A percentile compares a stretch with the other conserved stretches of the same genome.
phyloP scores from a whole-genome alignment of 1,140 invertebrate species.

The Pogonognathellus flavescens region DNA sequence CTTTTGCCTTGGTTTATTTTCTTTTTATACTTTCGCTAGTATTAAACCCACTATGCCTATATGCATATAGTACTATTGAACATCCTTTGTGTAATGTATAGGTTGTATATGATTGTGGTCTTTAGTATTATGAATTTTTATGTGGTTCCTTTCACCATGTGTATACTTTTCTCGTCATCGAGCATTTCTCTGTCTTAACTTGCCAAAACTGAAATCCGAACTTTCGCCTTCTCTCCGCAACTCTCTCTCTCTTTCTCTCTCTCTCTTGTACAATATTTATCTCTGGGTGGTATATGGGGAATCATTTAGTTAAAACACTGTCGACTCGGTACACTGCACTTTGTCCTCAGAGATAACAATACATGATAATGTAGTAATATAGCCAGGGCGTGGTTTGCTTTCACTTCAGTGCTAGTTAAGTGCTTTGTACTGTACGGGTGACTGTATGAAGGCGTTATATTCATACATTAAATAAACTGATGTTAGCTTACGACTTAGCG shows the following conservation, averaged over 20 bases:
- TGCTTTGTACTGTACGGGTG: not conserved
- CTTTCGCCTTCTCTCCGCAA: constrained; percentile 15
- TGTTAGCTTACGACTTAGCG: no score
- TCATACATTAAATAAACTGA: no score
- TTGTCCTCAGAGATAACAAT: constrained; percentile 30
- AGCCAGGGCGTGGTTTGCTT: constrained; percentile 32
- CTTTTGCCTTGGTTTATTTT: constrained; percentile 33
- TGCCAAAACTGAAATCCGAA: constrained; percentile 11
- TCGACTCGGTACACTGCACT: constrained; percentile 5
- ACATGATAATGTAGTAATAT: constrained; percentile 36
- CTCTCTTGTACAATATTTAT: not conserved
- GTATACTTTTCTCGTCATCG: not conserved
- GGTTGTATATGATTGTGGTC: no score
- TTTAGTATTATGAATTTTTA: constrained; percentile 38
- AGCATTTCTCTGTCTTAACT: not conserved
- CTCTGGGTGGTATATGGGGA: not conserved
- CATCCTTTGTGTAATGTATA: no score
- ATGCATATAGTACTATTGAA: no score
- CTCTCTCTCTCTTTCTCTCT: not conserved
- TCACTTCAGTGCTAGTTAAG: constrained; percentile 3
- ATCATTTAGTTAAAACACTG: constrained; percentile 30
- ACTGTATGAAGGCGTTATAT: no score
- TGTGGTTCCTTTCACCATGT: not conserved
- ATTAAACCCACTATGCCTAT: no score
- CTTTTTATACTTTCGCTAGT: not conserved